Base-by-base conservation (phyloP, 2,888 invertebrate species). In the Miltochrista miniata region DNA sequence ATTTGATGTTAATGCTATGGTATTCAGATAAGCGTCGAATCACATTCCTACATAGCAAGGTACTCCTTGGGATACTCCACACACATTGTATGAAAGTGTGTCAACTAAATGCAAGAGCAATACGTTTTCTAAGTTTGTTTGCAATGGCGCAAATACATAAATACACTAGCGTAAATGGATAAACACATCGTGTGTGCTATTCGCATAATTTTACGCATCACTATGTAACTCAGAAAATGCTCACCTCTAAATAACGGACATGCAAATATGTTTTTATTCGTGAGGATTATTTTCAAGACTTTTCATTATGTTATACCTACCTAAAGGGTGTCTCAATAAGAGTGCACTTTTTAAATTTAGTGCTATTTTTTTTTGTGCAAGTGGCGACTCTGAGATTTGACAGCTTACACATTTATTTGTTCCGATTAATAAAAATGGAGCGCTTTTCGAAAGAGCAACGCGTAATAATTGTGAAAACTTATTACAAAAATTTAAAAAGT, bases 81-180 rank as follows among this genome's bases (percentile, higher is more conserved):
- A 48, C 67, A 40, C 49, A 33, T 35, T 48, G 36, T 43, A 39
- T 51, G 54, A 13, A 67, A 63, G 56, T 67, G 40, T 67, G 63
- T 64, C 64, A 64, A 63, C 48, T 45, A 39, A 48, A 64, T 64
- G 51, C 59, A 18, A 10, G 38, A 54, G 46, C 52, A 51, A 67
- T 63, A 68, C 52, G 59, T 63, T 51, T 51, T 24, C 18, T 24
- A 48, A 52, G 48, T 51, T 30, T 7, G 43, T 39, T 58, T 58
- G 49, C 44, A 33, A 58, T 47, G 59, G 14, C n/a, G 35, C 48
- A 50, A 31, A 53, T 41, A 64, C 40, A 35, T 35, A 50, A 35
- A 24, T 24, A 24, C 18, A 24, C 5, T 24, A 24, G 18, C 5
- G 12, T 31, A 33, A 12, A 12, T 40, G 9, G 33, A 10, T 35